Conservation (phyloP, 2,888 invertebrate genomes). For the Stenurella melanura region DNA sequence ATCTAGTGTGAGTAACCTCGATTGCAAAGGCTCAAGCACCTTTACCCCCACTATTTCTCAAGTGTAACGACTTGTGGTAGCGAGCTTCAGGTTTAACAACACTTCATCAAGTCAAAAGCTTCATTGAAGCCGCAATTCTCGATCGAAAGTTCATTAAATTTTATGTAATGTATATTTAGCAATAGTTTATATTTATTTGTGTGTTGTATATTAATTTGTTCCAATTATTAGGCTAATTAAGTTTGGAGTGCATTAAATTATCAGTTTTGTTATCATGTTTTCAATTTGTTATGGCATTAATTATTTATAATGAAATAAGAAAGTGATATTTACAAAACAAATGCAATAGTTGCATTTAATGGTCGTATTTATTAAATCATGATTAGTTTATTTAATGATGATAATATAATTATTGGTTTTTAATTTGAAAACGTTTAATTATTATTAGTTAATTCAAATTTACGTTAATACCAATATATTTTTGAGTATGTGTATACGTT, state of each 20-base stretch:
- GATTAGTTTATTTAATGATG: too few relatives aligned
- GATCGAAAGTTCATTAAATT: slow-evolving; percentile 29
- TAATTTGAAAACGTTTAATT: too few relatives aligned
- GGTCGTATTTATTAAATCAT: too few relatives aligned
- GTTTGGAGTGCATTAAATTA: slow-evolving; percentile 5
- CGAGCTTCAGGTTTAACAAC: not conserved
- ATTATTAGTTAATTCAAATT: too few relatives aligned
- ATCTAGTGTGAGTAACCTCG: slow-evolving; percentile 65
- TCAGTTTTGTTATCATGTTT: not conserved
- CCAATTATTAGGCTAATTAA: slow-evolving; percentile 20
- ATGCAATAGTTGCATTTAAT: not conserved
- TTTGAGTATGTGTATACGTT: too few relatives aligned
- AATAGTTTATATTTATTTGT: slow-evolving; percentile 24
- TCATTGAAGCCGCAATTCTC: not conserved
- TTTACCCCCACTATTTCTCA: slow-evolving; percentile 26
- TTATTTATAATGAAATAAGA: not conserved
- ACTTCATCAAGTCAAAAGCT: slow-evolving; percentile 12
- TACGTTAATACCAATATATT: too few relatives aligned
- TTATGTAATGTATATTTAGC: slow-evolving; percentile 10
- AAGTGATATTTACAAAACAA: not conserved
- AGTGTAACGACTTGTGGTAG: slow-evolving; percentile 37
- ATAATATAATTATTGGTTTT: too few relatives aligned
- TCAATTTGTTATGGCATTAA: not conserved
- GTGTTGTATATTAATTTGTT: slow-evolving; percentile 1
- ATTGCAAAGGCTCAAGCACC: slow-evolving; percentile 52